Evolutionary conservation across 2,888 invertebrate species (phyloP).

Genomic region (Embidobia sp.): DNA sequence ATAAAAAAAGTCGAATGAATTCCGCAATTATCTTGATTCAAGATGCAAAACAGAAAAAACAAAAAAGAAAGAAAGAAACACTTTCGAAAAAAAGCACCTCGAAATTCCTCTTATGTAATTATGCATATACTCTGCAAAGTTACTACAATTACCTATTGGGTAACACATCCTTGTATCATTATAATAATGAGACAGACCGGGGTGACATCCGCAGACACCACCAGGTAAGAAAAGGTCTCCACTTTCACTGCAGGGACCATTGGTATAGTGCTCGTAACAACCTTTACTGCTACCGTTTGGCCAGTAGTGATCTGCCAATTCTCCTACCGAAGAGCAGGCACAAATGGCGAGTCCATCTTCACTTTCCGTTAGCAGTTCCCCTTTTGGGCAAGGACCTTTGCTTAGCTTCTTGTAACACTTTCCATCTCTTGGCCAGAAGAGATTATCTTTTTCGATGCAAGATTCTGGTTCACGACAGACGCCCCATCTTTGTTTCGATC

Average conservation of each 20-base stretch:
- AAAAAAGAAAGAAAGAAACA: too few species aligned
- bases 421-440: conserved; percentile 90
- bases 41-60: too few species aligned
- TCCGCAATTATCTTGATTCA: too few species aligned
- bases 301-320: conserved; percentile 84
- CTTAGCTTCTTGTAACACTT: conserved; percentile 88
- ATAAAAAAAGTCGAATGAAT: too few species aligned
- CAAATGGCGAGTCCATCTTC: conserved; percentile 86
- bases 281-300: conserved; percentile 83
- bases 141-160: conserved; percentile 86
- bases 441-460: conserved; percentile 85
- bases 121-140: too few species aligned
- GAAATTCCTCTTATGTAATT: too few species aligned
- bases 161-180: conserved; percentile 87
- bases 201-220: conserved; percentile 88
- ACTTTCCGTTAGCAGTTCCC: conserved; percentile 86
- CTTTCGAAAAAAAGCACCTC: too few species aligned
- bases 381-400: conserved; percentile 89
- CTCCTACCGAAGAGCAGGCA: conserved; percentile 83
- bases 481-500: conserved; percentile 86
- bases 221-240: conserved; percentile 91
- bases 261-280: conserved; percentile 88
- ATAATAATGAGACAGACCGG: conserved; percentile 89
- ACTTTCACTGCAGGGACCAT: conserved; percentile 89
- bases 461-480: conserved; percentile 86